Percentiles rank a stretch among this genome's conserved stretches.
Conservation (phyloP, 2,113 vertebrate species). For the Hoplias malabaricus region DNA sequence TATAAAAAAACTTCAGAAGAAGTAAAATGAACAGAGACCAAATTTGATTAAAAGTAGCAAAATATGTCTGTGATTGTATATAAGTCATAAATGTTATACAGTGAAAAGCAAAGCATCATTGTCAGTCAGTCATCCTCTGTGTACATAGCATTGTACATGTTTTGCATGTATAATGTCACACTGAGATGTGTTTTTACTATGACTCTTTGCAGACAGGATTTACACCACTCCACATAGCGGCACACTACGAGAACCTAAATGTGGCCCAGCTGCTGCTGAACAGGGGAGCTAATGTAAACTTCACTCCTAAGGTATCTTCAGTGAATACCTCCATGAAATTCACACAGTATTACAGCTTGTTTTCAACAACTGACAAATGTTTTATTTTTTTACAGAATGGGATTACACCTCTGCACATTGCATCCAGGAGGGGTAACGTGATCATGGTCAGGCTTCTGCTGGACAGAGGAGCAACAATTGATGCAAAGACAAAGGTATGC, state of each 20-base stretch:
- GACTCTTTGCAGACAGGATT: constrained; percentile 87
- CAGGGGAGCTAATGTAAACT: constrained; percentile 94
- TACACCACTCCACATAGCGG: constrained; percentile 96
- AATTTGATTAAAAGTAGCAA: too few species aligned
- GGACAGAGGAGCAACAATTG: constrained; percentile 91
- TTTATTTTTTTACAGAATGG: constrained; percentile 81
- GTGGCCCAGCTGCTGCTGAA: constrained; percentile 93
- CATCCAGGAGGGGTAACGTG: constrained; percentile 91
- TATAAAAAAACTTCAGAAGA: too few species aligned
- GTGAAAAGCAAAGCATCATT: too few species aligned
- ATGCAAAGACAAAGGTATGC: constrained; percentile 93
- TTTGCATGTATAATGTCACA: too few species aligned
- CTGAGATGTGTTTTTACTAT: constrained; percentile 16
- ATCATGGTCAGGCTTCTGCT: constrained; percentile 96
- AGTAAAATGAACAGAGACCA: too few species aligned
- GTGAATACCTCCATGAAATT: background rate
- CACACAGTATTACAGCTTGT: background rate
- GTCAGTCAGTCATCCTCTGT: too few species aligned
- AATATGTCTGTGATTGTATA: too few species aligned
- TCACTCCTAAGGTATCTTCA: constrained; percentile 85
- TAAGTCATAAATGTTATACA: too few species aligned
- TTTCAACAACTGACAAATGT: background rate
- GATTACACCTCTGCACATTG: constrained; percentile 95
- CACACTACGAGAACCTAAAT: constrained; percentile 96
- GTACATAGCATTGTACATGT: too few species aligned